These are phyloP conservation scores for Hemibagrus guttatus DNA, from an alignment of 2,797 vertebrate species.

Conservation along the genomic window DNA sequence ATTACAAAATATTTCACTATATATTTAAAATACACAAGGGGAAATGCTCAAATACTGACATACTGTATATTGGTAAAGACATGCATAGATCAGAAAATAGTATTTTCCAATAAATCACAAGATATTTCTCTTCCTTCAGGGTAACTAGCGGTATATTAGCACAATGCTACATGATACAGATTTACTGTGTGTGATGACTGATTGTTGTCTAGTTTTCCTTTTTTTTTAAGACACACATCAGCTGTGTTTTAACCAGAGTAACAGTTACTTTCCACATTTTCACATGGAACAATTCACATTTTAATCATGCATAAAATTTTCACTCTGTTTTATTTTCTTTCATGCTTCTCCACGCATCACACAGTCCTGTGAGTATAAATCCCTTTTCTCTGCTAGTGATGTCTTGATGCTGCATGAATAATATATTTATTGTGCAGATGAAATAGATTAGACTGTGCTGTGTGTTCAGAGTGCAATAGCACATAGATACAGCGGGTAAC, in stretches of 20 bases:
- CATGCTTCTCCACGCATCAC: too few relatives aligned
- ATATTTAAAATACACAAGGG: background rate
- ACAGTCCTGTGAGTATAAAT: slow-evolving; percentile 5
- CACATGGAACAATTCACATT: slow-evolving; percentile 4
- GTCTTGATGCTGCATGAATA: slow-evolving; percentile 7
- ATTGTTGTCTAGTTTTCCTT: background rate
- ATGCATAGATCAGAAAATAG: background rate
- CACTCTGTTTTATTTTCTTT: background rate
- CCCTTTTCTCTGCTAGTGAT: background rate
- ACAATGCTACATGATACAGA: too few relatives aligned
- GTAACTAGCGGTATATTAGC: too few relatives aligned
- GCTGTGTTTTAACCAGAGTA: slow-evolving; percentile 1
- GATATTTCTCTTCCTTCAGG: background rate
- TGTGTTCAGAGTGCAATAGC: background rate
- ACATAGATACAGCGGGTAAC: too few relatives aligned
- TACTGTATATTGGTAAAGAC: background rate
- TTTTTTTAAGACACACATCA: slow-evolving; percentile 3
- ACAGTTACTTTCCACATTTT: slow-evolving; percentile 5
- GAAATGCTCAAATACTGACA: background rate
- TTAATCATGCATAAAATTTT: slow-evolving; percentile 4
- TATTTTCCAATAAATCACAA: background rate
- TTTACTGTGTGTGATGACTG: background rate
- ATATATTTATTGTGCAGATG: background rate
- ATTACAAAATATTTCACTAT: background rate
- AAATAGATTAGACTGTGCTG: background rate